Percentiles rank a stretch among this genome's conserved stretches.
phyloP scores from a whole-genome alignment of 2,113 vertebrate species.

The Todiramphus saurophagus region DNA sequence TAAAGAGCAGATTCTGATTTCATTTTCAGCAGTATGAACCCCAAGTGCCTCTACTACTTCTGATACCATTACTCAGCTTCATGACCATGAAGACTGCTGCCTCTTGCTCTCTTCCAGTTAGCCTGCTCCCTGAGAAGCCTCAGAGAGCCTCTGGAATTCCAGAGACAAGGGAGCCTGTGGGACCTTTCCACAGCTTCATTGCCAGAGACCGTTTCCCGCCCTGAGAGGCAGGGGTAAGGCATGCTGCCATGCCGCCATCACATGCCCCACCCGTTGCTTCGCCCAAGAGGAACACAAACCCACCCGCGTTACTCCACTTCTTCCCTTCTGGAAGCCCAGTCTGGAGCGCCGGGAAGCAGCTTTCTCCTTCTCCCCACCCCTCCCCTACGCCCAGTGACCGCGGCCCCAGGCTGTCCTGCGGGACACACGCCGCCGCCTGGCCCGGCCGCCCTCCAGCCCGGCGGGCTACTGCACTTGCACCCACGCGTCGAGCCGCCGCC shows the following conservation, averaged over 20 bases:
- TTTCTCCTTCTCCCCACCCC: fast-evolving
- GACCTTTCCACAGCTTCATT: neutral
- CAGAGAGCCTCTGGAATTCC: too few species aligned
- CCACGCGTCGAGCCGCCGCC: neutral
- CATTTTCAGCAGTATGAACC: neutral
- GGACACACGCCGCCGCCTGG: neutral
- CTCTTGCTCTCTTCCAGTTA: neutral
- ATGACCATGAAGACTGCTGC: fast-evolving
- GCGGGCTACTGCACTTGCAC: too few species aligned
- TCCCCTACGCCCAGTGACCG: neutral
- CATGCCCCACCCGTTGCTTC: neutral
- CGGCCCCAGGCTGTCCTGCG: neutral
- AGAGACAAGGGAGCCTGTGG: too few species aligned
- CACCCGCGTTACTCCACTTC: fast-evolving
- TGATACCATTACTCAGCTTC: neutral
- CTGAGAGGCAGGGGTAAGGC: too few species aligned
- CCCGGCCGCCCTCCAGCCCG: neutral
- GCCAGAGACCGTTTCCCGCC: neutral
- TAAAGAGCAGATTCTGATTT: neutral
- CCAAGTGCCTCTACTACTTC: neutral
- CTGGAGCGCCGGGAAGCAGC: fast-evolving
- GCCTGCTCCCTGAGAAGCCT: neutral
- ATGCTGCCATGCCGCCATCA: too few species aligned
- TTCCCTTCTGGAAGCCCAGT: fast-evolving
- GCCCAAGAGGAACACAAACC: neutral